Conservation (phyloP, 1,140 invertebrate species). For the Aphelenchoides avenae region DNA sequence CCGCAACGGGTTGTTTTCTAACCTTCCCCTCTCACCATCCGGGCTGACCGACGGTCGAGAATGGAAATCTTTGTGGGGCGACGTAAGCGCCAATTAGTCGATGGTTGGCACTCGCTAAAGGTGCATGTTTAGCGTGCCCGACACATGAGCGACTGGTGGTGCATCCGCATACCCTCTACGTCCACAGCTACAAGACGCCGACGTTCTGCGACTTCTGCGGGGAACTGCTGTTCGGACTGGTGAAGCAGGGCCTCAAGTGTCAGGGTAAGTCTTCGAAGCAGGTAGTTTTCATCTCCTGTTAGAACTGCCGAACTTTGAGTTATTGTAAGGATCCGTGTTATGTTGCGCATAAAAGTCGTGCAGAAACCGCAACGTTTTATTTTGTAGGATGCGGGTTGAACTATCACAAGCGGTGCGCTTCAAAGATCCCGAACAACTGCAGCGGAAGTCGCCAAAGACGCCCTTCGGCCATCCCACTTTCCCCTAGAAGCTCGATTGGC, state of each 20-base stretch:
- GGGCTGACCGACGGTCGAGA: no score
- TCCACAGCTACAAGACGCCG: constrained; percentile 95
- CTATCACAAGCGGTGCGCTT: constrained; percentile 96
- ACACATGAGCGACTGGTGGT: constrained; percentile 62
- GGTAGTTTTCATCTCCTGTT: not conserved
- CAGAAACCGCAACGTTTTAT: no score
- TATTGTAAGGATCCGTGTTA: no score
- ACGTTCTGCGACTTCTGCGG: constrained; percentile 99
- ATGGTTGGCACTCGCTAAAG: not conserved
- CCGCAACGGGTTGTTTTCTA: no score
- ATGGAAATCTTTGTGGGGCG: no score
- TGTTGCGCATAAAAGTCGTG: constrained; percentile 3
- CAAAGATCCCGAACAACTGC: constrained; percentile 97
- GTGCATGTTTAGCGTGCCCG: constrained; percentile 53
- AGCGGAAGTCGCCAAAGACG: constrained; percentile 61
- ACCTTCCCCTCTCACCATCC: no score
- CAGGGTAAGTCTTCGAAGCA: constrained; percentile 69
- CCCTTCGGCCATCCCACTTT: constrained; percentile 57
- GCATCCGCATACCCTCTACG: constrained; percentile 80
- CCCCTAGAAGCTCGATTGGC: constrained; percentile 53
- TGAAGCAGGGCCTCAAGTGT: constrained; percentile 95
- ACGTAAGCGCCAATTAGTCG: no score
- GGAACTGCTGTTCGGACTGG: constrained; percentile 96
- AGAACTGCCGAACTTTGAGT: not conserved
- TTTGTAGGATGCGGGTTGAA: constrained; percentile 85